Percentiles rank a stretch among this genome's conserved stretches.
These are phyloP conservation scores for Drosophila fuyamai DNA, from an alignment of 1,140 invertebrate genomes.

Conservation along the genomic window DNA sequence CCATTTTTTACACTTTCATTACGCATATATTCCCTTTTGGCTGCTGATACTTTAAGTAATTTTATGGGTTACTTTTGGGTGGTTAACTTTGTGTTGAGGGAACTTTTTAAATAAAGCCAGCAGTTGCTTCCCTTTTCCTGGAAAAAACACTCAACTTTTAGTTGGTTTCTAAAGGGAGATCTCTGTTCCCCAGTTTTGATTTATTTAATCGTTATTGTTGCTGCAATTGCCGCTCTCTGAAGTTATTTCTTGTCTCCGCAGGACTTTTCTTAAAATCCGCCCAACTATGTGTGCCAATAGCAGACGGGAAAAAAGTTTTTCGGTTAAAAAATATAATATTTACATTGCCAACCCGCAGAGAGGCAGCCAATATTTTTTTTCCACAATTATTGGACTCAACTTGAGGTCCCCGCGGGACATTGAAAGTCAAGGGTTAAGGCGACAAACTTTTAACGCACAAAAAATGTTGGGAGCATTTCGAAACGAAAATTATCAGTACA, in stretches of 20 bases:
- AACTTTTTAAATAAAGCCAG: slow-evolving; percentile 25
- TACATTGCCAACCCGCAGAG: slow-evolving; percentile 14
- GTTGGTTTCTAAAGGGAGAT: background rate
- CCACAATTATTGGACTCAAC: slow-evolving; percentile 27
- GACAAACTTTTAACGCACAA: slow-evolving; percentile 28
- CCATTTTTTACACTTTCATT: background rate
- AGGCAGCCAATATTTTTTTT: slow-evolving; percentile 19
- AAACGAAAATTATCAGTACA: slow-evolving; percentile 43
- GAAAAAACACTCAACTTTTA: background rate
- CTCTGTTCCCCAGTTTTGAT: slow-evolving; percentile 1
- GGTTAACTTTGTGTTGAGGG: background rate
- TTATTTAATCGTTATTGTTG: slow-evolving; percentile 29
- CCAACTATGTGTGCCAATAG: background rate
- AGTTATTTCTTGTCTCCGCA: slow-evolving; percentile 5
- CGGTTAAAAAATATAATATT: slow-evolving; percentile 10
- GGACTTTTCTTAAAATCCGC: background rate
- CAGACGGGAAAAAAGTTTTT: background rate
- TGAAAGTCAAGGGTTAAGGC: slow-evolving; percentile 37
- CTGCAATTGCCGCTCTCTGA: slow-evolving; percentile 2
- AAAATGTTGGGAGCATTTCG: background rate
- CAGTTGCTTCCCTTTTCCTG: slow-evolving; percentile 2
- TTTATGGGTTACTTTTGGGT: background rate
- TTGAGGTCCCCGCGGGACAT: slow-evolving; percentile 3
- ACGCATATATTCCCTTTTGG: background rate
- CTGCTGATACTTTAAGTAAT: background rate